phyloP scores from a whole-genome alignment of 2,888 invertebrate species.

The Volucella bombylans region DNA sequence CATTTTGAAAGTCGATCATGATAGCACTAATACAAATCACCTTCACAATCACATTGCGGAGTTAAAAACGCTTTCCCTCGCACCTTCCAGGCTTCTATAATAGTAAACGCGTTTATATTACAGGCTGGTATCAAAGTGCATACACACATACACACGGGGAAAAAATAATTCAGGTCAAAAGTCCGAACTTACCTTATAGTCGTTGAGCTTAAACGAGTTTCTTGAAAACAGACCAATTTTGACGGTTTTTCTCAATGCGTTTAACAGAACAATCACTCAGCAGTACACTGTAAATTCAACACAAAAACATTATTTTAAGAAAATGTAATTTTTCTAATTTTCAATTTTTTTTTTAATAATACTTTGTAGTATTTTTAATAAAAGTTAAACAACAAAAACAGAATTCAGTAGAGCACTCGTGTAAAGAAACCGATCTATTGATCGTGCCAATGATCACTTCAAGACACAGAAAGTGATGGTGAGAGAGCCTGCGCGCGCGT shows the following conservation, averaged over 20 bases:
- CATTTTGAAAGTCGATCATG: too few relatives aligned
- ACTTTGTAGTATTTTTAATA: background rate
- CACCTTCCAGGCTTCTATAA: too few relatives aligned
- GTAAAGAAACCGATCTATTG: conserved; percentile 19
- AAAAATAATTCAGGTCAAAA: background rate
- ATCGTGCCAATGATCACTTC: conserved; percentile 28
- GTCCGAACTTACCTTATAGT: conserved; percentile 78
- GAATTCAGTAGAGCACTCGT: background rate
- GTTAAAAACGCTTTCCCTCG: too few relatives aligned
- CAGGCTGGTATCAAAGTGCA: too few relatives aligned
- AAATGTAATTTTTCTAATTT: background rate
- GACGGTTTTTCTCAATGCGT: conserved; percentile 77
- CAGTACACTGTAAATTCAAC: conserved; percentile 56
- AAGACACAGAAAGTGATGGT: conserved; percentile 14
- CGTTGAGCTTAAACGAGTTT: conserved; percentile 81
- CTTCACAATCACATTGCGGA: too few relatives aligned
- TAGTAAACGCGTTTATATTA: too few relatives aligned
- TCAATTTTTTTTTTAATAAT: background rate
- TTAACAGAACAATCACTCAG: conserved; percentile 34
- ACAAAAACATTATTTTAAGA: conserved; percentile 24
- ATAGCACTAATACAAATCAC: too few relatives aligned
- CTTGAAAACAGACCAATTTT: conserved; percentile 82
- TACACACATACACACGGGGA: conserved; percentile 14
- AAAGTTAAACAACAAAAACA: conserved; percentile 23
- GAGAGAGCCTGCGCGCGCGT: conserved; percentile 31